Conservation (phyloP, 35 echinoderm and acorn worm genomes). For the Acanthaster planci region DNA sequence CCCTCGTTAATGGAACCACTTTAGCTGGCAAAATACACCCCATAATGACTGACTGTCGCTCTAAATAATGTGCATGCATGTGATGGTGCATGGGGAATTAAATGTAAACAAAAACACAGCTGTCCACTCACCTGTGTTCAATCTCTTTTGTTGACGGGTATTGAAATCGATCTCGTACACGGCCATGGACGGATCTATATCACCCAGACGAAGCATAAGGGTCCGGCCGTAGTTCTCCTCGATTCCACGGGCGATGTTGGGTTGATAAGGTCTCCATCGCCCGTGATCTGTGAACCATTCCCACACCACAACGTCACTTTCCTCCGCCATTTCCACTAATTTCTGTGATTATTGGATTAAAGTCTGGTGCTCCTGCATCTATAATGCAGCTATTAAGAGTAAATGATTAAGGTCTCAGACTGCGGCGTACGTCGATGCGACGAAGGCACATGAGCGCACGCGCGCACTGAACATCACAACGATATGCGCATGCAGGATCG, state of each 20-base stretch:
- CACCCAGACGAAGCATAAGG: constrained; percentile 32
- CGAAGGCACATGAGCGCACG: no score
- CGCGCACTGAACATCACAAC: no score
- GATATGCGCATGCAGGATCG: no score
- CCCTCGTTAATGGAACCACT: no score
- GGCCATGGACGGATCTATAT: constrained; percentile 61
- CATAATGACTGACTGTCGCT: no score
- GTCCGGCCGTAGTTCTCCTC: constrained; percentile 58
- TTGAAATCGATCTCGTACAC: constrained; percentile 73
- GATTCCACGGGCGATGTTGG: constrained; percentile 57
- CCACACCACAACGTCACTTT: constrained; percentile 66
- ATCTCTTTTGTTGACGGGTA: constrained; percentile 59
- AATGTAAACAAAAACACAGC: background rate
- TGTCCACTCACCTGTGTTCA: constrained; percentile 42
- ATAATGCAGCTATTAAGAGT: no score
- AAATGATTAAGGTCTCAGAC: no score
- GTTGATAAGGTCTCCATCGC: constrained; percentile 80
- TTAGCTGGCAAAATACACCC: no score
- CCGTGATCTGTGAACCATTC: constrained; percentile 95
- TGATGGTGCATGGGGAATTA: no score
- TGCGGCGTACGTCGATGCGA: no score
- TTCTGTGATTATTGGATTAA: background rate
- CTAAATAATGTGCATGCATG: no score
- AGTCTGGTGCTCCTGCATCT: background rate
- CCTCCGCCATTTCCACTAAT: constrained; percentile 38